Evolutionary conservation across 2,113 vertebrate genomes (phyloP), one percentile per base, ranked within the genome.

Genomic region (Mustela nigripes): DNA sequence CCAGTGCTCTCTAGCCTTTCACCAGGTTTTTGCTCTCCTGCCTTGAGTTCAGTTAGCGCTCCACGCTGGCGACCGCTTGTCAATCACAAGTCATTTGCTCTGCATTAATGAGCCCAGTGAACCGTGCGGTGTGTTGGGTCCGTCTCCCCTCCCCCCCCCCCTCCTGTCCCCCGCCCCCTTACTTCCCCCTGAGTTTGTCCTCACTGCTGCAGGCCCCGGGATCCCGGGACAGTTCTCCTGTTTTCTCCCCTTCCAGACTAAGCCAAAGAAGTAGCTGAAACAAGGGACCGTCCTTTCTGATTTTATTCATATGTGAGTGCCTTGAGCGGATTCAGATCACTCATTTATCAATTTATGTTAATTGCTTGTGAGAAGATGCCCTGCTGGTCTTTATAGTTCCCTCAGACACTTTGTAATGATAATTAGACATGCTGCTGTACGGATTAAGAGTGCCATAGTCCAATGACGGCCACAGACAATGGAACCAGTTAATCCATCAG

Each of bases 331-430:
- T 99, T 99, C 99, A 99, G 99, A 99, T 99, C 99, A 99, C 98
- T 99, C 99, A 99, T 99, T 99, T 99, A 99, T 99, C 99, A 99
- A 99, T 99, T 99, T 99, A 99, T 99, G 99, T 99, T 99, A 99
- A 99, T 99, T 99, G 99, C 99, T 99, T 99, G 99, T 99, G 99
- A 99, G 99, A 99, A 99, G 99, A 99, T 99, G 99, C 98, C 99
- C 99, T 99, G 99, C 99, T 99, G 99, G 99, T 99, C 99, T 98
- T 99, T 99, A 98, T 98, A 98, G 99, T 99, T 99, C 97, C 97
- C 99, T 98, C 98, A 99, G 99, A 99, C 99, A 99, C 99, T 99
- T 99, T 99, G 99, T 99, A 99, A 99, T 99, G 99, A 98, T 99
- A 99, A 99, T 99, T 99, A 99, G 99, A 99, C 99, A 99, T 99